phyloP scores from a whole-genome alignment of 92 coral and sea anemone species.

The Pocillopora grandis region DNA sequence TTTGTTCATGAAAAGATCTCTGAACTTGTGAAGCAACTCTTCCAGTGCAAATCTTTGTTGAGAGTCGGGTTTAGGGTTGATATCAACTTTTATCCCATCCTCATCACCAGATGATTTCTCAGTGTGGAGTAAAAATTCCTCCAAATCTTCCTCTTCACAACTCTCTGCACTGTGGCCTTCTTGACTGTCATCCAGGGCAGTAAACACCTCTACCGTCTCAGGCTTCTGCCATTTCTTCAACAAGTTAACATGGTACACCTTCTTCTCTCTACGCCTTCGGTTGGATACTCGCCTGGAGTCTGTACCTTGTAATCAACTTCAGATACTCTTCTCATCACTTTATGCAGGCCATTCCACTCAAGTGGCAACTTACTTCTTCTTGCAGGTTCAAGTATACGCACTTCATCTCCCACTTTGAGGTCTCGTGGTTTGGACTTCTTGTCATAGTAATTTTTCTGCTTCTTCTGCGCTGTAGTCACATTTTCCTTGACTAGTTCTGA shows the following conservation, averaged over 20 bases:
- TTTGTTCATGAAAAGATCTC: not conserved
- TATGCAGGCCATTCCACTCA: conserved; percentile 2
- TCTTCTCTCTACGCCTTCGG: not conserved
- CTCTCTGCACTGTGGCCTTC: conserved; percentile 1
- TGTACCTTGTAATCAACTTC: conserved; percentile 3
- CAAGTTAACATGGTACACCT: not conserved
- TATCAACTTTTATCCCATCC: not conserved
- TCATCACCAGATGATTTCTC: not conserved
- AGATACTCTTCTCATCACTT: not conserved
- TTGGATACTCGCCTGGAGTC: not conserved
- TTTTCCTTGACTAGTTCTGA: conserved; percentile 2
- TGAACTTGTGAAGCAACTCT: not conserved
- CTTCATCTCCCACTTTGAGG: conserved; percentile 5
- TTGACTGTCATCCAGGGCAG: not conserved
- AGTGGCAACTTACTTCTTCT: conserved; percentile 12
- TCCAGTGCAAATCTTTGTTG: not conserved
- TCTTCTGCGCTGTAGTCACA: not conserved
- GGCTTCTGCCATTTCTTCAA: conserved; percentile 1
- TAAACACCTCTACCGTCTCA: not conserved
- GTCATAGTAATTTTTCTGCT: conserved; percentile 14
- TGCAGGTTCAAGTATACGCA: conserved; percentile 17
- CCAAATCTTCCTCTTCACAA: not conserved
- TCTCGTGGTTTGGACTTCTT: not conserved
- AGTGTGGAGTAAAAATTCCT: not conserved
- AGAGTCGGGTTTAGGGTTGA: not conserved